Evolutionary conservation across 2,113 vertebrate genomes (phyloP).

Genomic region (Colius striatus): DNA sequence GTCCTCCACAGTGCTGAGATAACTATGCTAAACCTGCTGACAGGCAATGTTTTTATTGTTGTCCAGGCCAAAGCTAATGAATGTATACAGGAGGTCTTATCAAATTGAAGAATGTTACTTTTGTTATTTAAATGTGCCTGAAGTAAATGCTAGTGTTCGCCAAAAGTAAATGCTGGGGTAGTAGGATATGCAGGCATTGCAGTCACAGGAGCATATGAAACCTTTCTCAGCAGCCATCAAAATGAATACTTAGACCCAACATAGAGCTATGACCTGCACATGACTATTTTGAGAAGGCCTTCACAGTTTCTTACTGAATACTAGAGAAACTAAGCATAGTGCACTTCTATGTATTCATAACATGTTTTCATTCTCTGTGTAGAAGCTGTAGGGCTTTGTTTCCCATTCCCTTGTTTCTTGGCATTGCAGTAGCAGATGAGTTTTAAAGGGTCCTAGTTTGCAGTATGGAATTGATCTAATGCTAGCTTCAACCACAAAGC

Average conservation of each 20-base stretch:
- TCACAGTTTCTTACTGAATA: not conserved
- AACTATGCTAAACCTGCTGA: not conserved
- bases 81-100: not conserved
- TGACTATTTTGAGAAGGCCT: not conserved
- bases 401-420: not conserved
- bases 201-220: not conserved
- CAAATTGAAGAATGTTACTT: not conserved
- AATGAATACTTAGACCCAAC: not conserved
- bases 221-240: not conserved
- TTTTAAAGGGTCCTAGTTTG: not conserved
- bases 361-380: slow-evolving; percentile 15
- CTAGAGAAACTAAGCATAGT: not conserved
- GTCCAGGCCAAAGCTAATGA: not conserved
- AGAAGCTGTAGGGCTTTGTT: not conserved
- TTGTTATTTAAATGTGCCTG: not conserved
- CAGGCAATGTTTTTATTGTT: not conserved
- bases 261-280: not conserved
- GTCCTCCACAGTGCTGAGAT: not conserved
- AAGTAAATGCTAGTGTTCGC: not conserved
- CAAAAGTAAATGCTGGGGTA: not conserved
- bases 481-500: not conserved
- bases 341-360: not conserved
- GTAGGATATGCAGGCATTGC: not conserved
- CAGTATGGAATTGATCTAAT: not conserved
- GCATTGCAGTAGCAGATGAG: not conserved